Conservation (phyloP, 2,888 invertebrate species). For the Eilema griseolum region DNA sequence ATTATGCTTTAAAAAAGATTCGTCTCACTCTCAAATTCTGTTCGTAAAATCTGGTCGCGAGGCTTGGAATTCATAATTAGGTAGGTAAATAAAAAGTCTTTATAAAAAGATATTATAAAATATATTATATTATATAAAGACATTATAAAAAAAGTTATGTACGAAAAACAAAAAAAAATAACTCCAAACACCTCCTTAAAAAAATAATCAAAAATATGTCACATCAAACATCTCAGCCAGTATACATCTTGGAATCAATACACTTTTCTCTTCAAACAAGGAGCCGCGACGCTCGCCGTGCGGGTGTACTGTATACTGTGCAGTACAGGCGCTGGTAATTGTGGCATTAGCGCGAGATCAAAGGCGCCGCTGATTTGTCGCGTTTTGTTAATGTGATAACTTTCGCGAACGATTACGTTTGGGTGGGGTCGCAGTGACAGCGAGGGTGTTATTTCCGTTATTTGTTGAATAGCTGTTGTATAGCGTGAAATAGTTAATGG, state of each 20-base stretch:
- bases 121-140: too few species aligned
- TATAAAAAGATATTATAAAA: too few species aligned
- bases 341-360: conserved; percentile 84
- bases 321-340: conserved; percentile 64
- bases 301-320: conserved; percentile 3
- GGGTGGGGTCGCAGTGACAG: conserved; percentile 53
- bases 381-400: conserved; percentile 86
- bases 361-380: conserved; percentile 83
- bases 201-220: not conserved
- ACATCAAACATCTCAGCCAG: conserved; percentile 1
- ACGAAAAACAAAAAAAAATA: not conserved
- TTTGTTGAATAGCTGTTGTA: not conserved
- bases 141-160: too few species aligned
- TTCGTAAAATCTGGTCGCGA: too few species aligned
- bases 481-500: too few species aligned
- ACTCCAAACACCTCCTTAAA: not conserved
- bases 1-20: too few species aligned
- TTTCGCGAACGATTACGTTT: conserved; percentile 79
- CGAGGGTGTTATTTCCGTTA: conserved; percentile 23
- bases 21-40: too few species aligned
- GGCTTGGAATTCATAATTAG: too few species aligned
- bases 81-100: too few species aligned
- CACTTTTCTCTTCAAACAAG: conserved; percentile 9
- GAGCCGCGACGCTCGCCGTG: conserved; percentile 1
- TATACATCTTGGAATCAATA: conserved; percentile 13